These are phyloP conservation scores for Rhipidura dahli DNA, from an alignment of 2,113 vertebrate species.

Conservation along the genomic window DNA sequence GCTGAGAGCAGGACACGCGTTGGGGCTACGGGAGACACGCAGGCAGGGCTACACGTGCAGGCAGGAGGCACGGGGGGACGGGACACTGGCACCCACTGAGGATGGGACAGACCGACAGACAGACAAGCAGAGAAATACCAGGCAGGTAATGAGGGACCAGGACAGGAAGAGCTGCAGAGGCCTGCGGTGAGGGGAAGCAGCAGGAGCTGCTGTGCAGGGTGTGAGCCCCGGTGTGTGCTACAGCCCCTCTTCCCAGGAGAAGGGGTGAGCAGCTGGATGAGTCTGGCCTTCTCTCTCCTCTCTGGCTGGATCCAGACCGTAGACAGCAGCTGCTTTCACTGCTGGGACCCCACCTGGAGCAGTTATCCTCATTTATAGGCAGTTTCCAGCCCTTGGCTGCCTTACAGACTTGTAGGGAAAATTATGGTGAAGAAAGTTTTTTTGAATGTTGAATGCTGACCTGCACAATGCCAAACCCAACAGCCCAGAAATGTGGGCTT, in stretches of 20 bases:
- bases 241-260: neutral
- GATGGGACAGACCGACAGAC: neutral
- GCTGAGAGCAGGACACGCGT: neutral
- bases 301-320: neutral
- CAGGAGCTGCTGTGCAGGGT: neutral
- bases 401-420: neutral
- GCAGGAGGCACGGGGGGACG: neutral
- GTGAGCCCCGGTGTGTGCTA: rapidly evolving
- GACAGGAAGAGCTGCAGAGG: neutral
- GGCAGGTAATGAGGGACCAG: neutral
- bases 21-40: neutral
- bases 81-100: neutral
- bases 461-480: neutral
- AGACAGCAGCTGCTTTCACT: neutral
- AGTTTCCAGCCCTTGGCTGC: neutral
- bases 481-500: neutral
- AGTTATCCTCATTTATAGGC: neutral
- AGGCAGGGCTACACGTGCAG: neutral
- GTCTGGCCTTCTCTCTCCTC: neutral
- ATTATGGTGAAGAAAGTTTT: neutral
- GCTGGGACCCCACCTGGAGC: neutral
- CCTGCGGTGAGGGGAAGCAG: rapidly evolving
- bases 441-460: neutral
- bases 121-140: neutral
- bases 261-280: neutral